Percentiles rank a stretch among this genome's conserved stretches.
Conservation (phyloP, 2,888 invertebrate genomes). For the Cryptophagus acutangulus region DNA sequence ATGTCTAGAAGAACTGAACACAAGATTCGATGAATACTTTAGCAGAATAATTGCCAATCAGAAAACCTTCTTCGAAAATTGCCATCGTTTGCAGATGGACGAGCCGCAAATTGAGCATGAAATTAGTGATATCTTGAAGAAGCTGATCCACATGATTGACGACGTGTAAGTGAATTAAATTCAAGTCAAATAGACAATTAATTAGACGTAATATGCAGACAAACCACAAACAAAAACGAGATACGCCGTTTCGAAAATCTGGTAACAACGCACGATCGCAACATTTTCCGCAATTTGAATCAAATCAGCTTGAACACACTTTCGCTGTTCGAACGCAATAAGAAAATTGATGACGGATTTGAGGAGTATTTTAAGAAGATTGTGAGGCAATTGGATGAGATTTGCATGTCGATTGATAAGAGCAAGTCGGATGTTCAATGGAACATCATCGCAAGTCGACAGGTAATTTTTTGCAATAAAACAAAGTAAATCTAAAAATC, state of each 20-base stretch:
- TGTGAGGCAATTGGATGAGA: conserved; percentile 25
- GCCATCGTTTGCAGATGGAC: conserved; percentile 61
- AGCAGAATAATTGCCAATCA: conserved; percentile 59
- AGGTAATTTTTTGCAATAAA: too few relatives aligned
- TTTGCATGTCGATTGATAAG: too few relatives aligned
- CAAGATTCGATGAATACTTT: too few relatives aligned
- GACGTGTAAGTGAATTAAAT: conserved; percentile 58
- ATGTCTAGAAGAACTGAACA: too few relatives aligned
- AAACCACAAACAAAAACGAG: conserved; percentile 53
- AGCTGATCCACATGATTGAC: conserved; percentile 58
- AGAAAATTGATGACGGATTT: conserved; percentile 31
- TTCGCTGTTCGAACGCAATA: conserved; percentile 37
- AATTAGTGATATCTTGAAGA: conserved; percentile 59
- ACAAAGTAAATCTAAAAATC: too few relatives aligned
- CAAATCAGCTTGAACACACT: conserved; percentile 35
- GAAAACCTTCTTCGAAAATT: conserved; percentile 61
- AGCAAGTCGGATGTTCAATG: too few relatives aligned
- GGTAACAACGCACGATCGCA: conserved; percentile 45
- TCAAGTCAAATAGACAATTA: conserved; percentile 1
- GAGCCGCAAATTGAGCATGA: conserved; percentile 57
- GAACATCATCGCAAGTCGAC: too few relatives aligned
- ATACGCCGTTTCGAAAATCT: conserved; percentile 54
- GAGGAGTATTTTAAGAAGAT: conserved; percentile 29
- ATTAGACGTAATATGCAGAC: conserved; percentile 52
- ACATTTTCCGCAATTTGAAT: conserved; percentile 37